Evolutionary conservation across 2,888 invertebrate genomes (phyloP).

Genomic region (Plagiodera versicolora): DNA sequence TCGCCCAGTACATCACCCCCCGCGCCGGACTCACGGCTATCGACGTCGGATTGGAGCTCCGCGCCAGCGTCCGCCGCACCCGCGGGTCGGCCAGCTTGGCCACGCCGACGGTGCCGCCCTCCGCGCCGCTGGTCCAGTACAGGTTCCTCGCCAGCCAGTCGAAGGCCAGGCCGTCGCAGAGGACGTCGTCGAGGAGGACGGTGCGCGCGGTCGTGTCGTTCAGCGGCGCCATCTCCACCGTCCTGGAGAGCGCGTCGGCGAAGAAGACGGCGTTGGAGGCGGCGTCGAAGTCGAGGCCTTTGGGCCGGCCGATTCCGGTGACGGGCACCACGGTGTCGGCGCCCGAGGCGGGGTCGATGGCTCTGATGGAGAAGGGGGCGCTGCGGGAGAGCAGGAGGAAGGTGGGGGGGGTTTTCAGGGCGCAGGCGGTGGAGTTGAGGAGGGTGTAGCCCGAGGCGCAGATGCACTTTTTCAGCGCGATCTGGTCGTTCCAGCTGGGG

Average conservation of each 20-base stretch:
- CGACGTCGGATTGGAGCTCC: conserved; percentile 60
- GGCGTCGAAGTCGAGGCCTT: conserved; percentile 71
- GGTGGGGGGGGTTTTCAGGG: conserved; percentile 58
- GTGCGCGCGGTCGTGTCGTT: conserved; percentile 40
- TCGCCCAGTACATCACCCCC: conserved; percentile 78
- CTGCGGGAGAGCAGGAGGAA: conserved; percentile 70
- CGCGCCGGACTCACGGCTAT: conserved; percentile 67
- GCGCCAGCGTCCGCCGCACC: conserved; percentile 60
- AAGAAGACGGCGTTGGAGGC: conserved; percentile 50
- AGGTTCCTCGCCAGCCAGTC: conserved; percentile 83
- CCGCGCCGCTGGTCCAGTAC: conserved; percentile 80
- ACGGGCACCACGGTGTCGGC: conserved; percentile 71
- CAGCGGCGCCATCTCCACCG: conserved; percentile 38
- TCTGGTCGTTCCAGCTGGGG: conserved; percentile 61
- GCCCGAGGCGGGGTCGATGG: conserved; percentile 57
- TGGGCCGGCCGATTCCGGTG: conserved; percentile 65
- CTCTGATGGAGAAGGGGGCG: conserved; percentile 71
- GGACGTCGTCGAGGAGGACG: conserved; percentile 62
- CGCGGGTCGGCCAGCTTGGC: conserved; percentile 64
- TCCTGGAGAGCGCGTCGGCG: conserved; percentile 59
- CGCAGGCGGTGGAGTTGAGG: conserved; percentile 63
- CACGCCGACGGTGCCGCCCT: conserved; percentile 69
- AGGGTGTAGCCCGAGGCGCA: conserved; percentile 74
- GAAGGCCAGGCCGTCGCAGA: conserved; percentile 75
- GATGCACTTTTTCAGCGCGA: conserved; percentile 66